phyloP scores from a whole-genome alignment of 53 echinoderm and acorn worm genomes.

The Paracentrotus lividus region DNA sequence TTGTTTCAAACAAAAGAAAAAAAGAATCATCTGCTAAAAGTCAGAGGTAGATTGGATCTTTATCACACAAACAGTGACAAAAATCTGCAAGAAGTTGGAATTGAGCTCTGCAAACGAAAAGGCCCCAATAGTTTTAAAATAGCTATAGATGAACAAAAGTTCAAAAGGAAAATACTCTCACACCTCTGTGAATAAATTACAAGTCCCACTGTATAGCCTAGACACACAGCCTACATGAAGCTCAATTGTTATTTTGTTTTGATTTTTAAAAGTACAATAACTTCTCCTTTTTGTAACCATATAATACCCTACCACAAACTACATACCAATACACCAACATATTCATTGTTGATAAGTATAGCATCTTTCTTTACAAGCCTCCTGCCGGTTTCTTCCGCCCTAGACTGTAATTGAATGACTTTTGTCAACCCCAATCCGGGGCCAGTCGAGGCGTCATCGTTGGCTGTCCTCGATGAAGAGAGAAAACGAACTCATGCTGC shows the following conservation, averaged over 20 bases:
- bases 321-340: constrained; percentile 19
- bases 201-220: not conserved
- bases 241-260: not conserved
- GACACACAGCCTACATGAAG: not conserved
- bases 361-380: constrained; percentile 42
- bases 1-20: not conserved
- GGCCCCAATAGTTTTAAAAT: not conserved
- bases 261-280: not conserved
- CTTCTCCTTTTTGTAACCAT: constrained; percentile 4
- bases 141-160: not conserved
- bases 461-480: constrained; percentile 32
- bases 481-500: constrained; percentile 25
- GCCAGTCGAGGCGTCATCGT: constrained; percentile 8
- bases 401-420: constrained; percentile 57
- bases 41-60: not conserved
- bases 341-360: not conserved
- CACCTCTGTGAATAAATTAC: not conserved
- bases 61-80: not conserved
- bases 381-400: constrained; percentile 49
- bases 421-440: constrained; percentile 8
- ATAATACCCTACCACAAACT: not conserved
- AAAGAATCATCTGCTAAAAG: no score
- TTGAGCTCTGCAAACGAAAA: not conserved
- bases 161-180: not conserved
- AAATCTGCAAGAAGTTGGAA: not conserved